Evolutionary conservation across 1,140 invertebrate genomes (phyloP), one percentile per base, ranked within the genome.

Genomic region (Pseudomyrmex concolor): DNA sequence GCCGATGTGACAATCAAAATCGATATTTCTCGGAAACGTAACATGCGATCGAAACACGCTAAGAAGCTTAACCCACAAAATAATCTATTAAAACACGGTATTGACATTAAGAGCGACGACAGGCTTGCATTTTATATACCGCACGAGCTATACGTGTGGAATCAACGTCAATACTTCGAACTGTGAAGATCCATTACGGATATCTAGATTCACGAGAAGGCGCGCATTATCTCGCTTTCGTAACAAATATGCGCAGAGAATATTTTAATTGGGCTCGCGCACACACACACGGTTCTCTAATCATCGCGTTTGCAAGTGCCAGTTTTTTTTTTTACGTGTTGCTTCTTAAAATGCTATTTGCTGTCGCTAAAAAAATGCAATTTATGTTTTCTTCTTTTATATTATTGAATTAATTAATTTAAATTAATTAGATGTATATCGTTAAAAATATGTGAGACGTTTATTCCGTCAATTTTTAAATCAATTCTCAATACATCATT

Each of bases 61-160:
- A 85, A 87, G 87, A 50, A 62, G 82, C 86, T 89, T 84, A 84
- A 74, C 25, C 57, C 59, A 74, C 73, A 60, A 85, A 88, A 66
- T 88, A 87, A 86, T 85, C 88, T 84, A 74, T 85, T 34, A 74
- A 34, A 62, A 89, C 72, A 88, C 83, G 83, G 72, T 81, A 89
- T 51, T 43, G 74, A 77, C 86, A 89, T 89, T 85, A 89, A 67
- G 82, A 48, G 34, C 60, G 19, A 64, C 70, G 66, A 59, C 71
- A 74, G 72, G 8, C 2, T 51, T 51, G 66, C 17, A 54, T 62
- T 72, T 71, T 68, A 82, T 63, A 59, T 50, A 48, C 17, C 17
- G 34, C 34, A 34, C 34, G 5, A 51, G 54, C 67, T 62, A 25
- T 45, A 34, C 34, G 1, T 34, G 19, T 43, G 43, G 57, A 48